A percentile compares a stretch with the other conserved stretches of the same genome.
Conservation (phyloP, 1,140 invertebrate species). For the Orchestia grillus region DNA sequence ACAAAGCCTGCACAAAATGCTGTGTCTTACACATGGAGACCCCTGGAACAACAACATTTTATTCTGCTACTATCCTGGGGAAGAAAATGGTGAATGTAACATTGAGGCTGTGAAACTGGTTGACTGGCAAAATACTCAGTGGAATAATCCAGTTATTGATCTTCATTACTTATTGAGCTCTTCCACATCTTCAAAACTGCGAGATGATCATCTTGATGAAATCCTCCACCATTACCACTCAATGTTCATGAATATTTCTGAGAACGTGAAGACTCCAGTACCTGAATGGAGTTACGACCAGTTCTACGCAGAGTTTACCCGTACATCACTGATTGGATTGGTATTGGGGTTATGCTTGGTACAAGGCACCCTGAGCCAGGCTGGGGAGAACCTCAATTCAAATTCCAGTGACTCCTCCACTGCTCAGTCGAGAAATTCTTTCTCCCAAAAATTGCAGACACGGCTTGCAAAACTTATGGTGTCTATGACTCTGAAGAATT, state of each 20-base stretch:
- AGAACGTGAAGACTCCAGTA: slow-evolving; percentile 61
- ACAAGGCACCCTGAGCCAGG: slow-evolving; percentile 66
- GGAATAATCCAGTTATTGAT: slow-evolving; percentile 65
- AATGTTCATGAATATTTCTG: slow-evolving; percentile 62
- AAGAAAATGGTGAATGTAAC: slow-evolving; percentile 10
- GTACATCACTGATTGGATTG: slow-evolving; percentile 64
- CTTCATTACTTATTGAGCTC: slow-evolving; percentile 65
- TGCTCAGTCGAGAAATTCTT: slow-evolving; percentile 50
- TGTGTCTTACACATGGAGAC: slow-evolving; percentile 67
- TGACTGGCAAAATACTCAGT: slow-evolving; percentile 66
- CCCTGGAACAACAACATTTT: slow-evolving; percentile 66
- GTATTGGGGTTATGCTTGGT: slow-evolving; percentile 66
- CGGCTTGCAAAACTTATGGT: slow-evolving; percentile 61
- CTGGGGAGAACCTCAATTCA: slow-evolving; percentile 65
- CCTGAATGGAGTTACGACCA: slow-evolving; percentile 66
- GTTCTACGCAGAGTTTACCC: slow-evolving; percentile 64
- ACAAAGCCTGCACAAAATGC: slow-evolving; percentile 62
- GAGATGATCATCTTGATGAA: slow-evolving; percentile 62
- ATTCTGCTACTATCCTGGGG: slow-evolving; percentile 53
- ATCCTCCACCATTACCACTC: slow-evolving; percentile 65
- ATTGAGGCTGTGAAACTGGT: slow-evolving; percentile 64
- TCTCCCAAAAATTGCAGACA: slow-evolving; percentile 58
- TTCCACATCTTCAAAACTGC: slow-evolving; percentile 63
- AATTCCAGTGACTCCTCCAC: slow-evolving; percentile 17
- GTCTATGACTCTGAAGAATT: slow-evolving; percentile 61